These are phyloP conservation scores for Theristicus caerulescens DNA, from an alignment of 2,113 vertebrate genomes.

Conservation along the genomic window DNA sequence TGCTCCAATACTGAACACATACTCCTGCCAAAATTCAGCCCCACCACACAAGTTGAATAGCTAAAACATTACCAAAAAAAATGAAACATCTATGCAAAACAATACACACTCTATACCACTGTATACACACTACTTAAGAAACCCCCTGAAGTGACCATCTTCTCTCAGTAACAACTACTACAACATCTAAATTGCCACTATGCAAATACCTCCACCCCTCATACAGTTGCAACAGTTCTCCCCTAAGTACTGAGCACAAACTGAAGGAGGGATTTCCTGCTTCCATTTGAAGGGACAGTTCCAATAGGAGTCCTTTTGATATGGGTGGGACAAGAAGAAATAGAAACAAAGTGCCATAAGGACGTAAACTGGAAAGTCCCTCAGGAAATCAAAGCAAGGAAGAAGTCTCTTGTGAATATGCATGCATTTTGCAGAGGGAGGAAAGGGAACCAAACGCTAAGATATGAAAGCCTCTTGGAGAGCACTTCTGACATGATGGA, in stretches of 20 bases:
- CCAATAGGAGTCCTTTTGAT: background rate
- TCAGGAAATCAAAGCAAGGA: background rate
- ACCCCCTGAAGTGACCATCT: background rate
- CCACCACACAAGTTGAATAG: background rate
- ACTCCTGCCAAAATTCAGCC: background rate
- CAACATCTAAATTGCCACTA: background rate
- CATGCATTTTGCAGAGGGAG: background rate
- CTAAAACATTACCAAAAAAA: background rate
- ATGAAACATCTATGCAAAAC: background rate
- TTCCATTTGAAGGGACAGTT: background rate
- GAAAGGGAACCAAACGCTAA: background rate
- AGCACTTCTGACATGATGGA: background rate
- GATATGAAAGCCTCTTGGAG: background rate
- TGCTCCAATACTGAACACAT: background rate
- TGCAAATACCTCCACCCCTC: background rate
- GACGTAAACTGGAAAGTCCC: background rate
- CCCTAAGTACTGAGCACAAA: background rate
- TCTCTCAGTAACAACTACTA: background rate
- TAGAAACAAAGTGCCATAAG: background rate
- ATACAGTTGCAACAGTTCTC: background rate
- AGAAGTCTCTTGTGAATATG: background rate
- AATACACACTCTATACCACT: background rate
- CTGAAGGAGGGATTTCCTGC: background rate
- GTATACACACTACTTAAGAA: background rate
- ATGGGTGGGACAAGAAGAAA: background rate